Evolutionary conservation across 2,797 vertebrate genomes (phyloP), one percentile per base, ranked within the genome.

Genomic region (Enteromius fasciolatus): DNA sequence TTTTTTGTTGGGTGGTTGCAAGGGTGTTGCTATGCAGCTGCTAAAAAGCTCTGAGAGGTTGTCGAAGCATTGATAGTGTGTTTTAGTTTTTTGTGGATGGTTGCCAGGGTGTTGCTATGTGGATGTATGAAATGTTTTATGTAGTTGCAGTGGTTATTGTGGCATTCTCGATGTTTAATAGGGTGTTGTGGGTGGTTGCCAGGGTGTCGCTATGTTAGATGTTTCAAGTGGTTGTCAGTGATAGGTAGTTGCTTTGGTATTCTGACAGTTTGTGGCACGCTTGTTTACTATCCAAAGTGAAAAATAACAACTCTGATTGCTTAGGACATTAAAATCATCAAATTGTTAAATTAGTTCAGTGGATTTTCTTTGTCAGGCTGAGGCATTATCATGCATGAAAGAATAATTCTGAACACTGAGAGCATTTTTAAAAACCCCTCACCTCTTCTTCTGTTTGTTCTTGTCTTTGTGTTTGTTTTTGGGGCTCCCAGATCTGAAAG

Each of bases 401-500:
- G 4, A 1, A 6, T 50, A 36, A 39, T 14, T 10, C 28, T 63
- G 3, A 48, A 63, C 18, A 74, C 41, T 73, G 41, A 12, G 50
- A 9, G 17, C 28, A 6, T 10, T 33, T 80, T 59, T 41, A 25
- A 44, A n/a, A 36, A 12, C 3, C 20, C 83, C 92, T 94, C 88
- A 94, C 98, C 98, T 97, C 91, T 97, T 98, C 82, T 95, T 96
- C 82, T 97, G 95, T 95, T 97, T 99, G 94, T 93, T 97, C 95
- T 96, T 98, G 90, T 98, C 97, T 96, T 96, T 99, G 91, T 97
- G 94, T 96, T 97, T 98, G 95, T 93, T 97, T 94, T 97, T 98
- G 88, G 94, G 95, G 91, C 97, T 98, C 85, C 95, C 94, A 36
- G 97, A 98, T 92, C 98, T 99, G 93, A 87, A 90, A 92, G 48